Evolutionary conservation across 2,797 vertebrate species (phyloP).

Genomic region (Scarus forsteni): DNA sequence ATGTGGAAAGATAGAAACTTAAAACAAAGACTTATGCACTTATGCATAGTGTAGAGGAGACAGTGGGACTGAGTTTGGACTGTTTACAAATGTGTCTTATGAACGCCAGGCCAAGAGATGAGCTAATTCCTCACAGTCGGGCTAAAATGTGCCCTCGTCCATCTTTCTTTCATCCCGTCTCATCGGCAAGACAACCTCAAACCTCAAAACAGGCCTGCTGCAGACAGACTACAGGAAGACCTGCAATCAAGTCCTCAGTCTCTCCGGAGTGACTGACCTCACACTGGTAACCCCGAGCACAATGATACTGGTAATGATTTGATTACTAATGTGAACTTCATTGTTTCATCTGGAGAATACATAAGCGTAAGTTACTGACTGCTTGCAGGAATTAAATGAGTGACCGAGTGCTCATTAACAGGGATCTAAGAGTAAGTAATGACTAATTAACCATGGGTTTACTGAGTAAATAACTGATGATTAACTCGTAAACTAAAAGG

Average conservation of each 20-base stretch:
- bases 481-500: too few species aligned
- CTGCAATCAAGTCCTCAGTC: not conserved
- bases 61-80: slow-evolving; percentile 3
- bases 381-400: too few species aligned
- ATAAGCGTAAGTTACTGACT: too few species aligned
- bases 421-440: too few species aligned
- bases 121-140: slow-evolving; percentile 15
- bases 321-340: too few species aligned
- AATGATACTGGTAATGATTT: too few species aligned
- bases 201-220: slow-evolving; percentile 14
- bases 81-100: slow-evolving; percentile 31
- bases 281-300: too few species aligned
- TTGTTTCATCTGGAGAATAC: too few species aligned
- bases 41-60: not conserved
- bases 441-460: too few species aligned
- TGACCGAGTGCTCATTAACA: too few species aligned
- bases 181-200: slow-evolving; percentile 43
- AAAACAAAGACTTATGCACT: slow-evolving; percentile 35
- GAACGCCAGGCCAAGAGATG: slow-evolving; percentile 41
- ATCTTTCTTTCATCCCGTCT: slow-evolving; percentile 12
- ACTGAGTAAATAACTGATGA: too few species aligned
- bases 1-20: slow-evolving; percentile 41
- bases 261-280: slow-evolving; percentile 21
- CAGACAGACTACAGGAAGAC: slow-evolving; percentile 16
- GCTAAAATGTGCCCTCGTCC: slow-evolving; percentile 6